These are phyloP conservation scores for Lasioglossum pauxillum DNA, from an alignment of 2,888 invertebrate genomes.

Conservation along the genomic window DNA sequence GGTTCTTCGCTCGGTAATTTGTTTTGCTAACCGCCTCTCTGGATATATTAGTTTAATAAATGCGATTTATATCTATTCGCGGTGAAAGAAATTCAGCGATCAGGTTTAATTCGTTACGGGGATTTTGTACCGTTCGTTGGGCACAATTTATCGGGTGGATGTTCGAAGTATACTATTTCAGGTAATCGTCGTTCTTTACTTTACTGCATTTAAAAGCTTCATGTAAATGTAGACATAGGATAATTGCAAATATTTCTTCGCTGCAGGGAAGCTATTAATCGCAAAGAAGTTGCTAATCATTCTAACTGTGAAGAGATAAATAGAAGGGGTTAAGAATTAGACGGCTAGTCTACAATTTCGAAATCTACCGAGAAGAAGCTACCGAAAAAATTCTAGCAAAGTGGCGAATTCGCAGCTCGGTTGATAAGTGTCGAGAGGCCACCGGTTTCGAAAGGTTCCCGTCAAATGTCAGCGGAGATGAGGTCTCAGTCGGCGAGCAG, in stretches of 20 bases:
- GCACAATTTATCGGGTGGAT: not conserved
- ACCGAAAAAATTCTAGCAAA: not conserved
- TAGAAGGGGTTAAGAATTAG: not conserved
- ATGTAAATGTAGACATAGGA: not conserved
- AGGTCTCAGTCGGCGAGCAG: not conserved
- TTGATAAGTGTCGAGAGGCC: not conserved
- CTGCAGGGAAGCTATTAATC: no score
- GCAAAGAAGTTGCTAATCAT: not conserved
- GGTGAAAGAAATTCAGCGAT: not conserved
- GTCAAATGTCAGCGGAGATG: slow-evolving; percentile 7
- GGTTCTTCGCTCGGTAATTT: not conserved
- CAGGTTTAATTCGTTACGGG: not conserved
- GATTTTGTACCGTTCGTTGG: not conserved
- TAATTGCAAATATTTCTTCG: not conserved
- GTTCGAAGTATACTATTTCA: not conserved
- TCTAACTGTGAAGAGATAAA: not conserved
- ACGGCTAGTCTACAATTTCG: no score
- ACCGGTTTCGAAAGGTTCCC: not conserved
- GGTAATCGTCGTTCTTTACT: not conserved
- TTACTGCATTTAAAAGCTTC: no score
- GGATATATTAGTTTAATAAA: not conserved
- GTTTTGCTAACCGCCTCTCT: not conserved
- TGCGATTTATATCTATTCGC: not conserved
- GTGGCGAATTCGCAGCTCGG: not conserved
- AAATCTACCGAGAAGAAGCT: no score